Percentiles rank a stretch among this genome's conserved stretches.
phyloP scores from a whole-genome alignment of 2,888 invertebrate species.

The Dichetophora obliterata region DNA sequence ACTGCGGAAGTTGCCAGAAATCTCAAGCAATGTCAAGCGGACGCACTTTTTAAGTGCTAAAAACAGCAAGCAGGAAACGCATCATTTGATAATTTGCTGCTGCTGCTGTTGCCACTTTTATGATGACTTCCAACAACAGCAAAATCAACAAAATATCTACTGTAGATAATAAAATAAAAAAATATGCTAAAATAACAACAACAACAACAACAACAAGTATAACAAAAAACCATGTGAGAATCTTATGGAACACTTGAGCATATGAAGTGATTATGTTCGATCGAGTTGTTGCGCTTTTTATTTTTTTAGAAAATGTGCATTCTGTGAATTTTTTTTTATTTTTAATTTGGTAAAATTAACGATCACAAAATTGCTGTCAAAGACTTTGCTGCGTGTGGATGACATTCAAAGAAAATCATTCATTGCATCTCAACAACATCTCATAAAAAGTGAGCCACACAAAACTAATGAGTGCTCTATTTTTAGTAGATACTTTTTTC shows the following conservation, averaged over 20 bases:
- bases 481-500: conserved; percentile 3
- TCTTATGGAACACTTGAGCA: background rate
- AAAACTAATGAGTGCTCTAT: conserved; percentile 25
- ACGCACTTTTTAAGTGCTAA: background rate
- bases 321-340: background rate
- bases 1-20: conserved; percentile 44
- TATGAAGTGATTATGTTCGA: background rate
- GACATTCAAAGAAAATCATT: conserved; percentile 22
- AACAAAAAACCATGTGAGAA: background rate
- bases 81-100: conserved; percentile 46
- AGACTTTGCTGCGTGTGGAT: conserved; percentile 20
- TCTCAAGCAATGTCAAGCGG: conserved; percentile 1
- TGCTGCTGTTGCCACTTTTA: background rate
- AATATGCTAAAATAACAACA: background rate
- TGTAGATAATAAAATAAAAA: background rate
- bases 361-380: background rate
- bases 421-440: background rate
- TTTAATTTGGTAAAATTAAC: background rate
- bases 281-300: background rate
- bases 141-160: background rate
- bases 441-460: conserved; percentile 19
- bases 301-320: background rate
- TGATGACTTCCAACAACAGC: background rate
- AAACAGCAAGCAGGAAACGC: conserved; percentile 44
- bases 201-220: background rate